phyloP scores from a whole-genome alignment of 2,888 invertebrate genomes.

The Trissoscelio sp. region DNA sequence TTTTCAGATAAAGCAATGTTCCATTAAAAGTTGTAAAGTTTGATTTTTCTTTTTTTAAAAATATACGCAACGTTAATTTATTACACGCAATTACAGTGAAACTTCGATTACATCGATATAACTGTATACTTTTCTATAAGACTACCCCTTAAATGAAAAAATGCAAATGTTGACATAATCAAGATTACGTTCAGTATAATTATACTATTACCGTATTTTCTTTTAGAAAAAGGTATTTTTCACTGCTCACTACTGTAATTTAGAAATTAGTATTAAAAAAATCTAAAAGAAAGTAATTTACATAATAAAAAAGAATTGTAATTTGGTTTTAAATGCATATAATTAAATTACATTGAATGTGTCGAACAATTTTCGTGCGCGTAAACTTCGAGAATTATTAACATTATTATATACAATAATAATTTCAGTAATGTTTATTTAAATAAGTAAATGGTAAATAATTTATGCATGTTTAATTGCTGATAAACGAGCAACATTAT shows the following conservation, averaged over 20 bases:
- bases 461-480: not conserved
- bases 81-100: constrained; percentile 40
- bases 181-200: constrained; percentile 49
- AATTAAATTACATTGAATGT: constrained; percentile 1
- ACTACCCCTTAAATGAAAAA: constrained; percentile 43
- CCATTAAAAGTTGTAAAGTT: constrained; percentile 12
- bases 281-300: constrained; percentile 6
- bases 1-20: not conserved
- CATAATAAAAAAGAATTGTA: constrained; percentile 4
- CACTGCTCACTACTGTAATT: constrained; percentile 4
- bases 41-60: constrained; percentile 6
- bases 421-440: not conserved
- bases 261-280: constrained; percentile 8
- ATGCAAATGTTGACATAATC: constrained; percentile 50
- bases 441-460: not conserved
- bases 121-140: constrained; percentile 39
- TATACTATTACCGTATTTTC: constrained; percentile 37
- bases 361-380: not conserved
- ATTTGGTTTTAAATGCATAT: constrained; percentile 7
- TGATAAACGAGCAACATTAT: too few relatives aligned
- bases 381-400: not conserved
- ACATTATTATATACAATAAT: not conserved
- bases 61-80: constrained; percentile 17
- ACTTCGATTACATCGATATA: constrained; percentile 43
- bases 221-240: constrained; percentile 13